phyloP scores from a whole-genome alignment of 2,113 vertebrate species.

The Grammomys surdaster region DNA sequence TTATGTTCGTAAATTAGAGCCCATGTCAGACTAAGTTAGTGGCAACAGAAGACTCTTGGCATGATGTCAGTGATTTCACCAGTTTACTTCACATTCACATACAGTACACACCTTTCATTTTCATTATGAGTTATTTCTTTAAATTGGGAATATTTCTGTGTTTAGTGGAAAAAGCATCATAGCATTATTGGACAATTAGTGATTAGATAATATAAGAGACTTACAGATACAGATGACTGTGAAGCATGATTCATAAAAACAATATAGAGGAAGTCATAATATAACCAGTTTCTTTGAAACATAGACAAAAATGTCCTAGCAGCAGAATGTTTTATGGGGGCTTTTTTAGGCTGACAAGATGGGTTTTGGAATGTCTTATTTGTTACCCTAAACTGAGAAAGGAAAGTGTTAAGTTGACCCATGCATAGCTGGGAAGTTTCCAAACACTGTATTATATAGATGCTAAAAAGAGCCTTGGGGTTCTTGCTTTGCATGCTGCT shows the following conservation, averaged over 20 bases:
- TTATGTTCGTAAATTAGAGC: conserved; percentile 57
- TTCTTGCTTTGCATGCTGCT: conserved; percentile 79
- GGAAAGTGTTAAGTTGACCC: conserved; percentile 69
- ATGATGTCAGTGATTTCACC: conserved; percentile 11
- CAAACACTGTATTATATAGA: conserved; percentile 43
- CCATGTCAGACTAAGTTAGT: conserved; percentile 38
- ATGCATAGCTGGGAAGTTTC: conserved; percentile 46
- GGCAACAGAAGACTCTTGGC: conserved; percentile 41
- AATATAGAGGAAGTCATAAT: conserved; percentile 64
- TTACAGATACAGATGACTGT: conserved; percentile 16
- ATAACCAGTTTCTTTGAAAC: conserved; percentile 59
- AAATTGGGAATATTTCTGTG: conserved; percentile 47
- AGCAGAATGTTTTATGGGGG: conserved; percentile 73
- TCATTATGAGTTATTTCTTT: conserved; percentile 41
- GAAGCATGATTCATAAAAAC: conserved; percentile 67
- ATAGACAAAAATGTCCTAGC: conserved; percentile 62
- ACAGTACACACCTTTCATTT: conserved; percentile 28
- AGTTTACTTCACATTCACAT: conserved; percentile 37
- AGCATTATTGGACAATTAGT: conserved; percentile 9
- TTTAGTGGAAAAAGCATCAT: conserved; percentile 63
- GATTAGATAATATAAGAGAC: conserved; percentile 20
- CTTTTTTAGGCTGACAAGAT: conserved; percentile 76
- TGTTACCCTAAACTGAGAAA: conserved; percentile 64
- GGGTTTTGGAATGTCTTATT: conserved; percentile 50
- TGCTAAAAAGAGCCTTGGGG: conserved; percentile 77